Evolutionary conservation across 2,888 invertebrate species (phyloP).

Genomic region (Bimastos eiseni): DNA sequence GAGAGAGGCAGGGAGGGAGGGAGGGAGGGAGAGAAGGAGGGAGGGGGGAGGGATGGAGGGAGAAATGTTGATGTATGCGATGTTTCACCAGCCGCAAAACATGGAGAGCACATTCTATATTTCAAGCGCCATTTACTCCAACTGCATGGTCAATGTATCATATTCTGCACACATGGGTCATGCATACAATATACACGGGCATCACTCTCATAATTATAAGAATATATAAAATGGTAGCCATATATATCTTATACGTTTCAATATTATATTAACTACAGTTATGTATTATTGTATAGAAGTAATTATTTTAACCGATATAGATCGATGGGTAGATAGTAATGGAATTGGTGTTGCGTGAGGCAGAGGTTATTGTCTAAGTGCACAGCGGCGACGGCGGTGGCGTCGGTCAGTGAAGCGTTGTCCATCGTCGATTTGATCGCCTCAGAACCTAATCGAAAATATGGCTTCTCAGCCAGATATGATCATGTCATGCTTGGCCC

Average conservation of each 20-base stretch:
- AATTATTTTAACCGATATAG: no score
- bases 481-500: background rate
- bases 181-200: background rate
- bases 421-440: background rate
- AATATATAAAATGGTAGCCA: background rate
- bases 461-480: background rate
- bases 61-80: background rate
- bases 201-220: background rate
- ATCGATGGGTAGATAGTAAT: background rate
- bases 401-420: no score
- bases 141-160: background rate
- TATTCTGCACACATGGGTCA: background rate
- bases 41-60: no score
- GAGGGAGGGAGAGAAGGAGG: no score
- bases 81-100: background rate
- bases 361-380: background rate
- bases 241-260: background rate
- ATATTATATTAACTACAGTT: no score
- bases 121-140: background rate
- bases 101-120: background rate
- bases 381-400: background rate
- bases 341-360: constrained; percentile 13
- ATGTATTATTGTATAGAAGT: background rate
- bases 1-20: no score
- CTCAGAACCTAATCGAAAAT: constrained; percentile 14